Percentiles rank a stretch among this genome's conserved stretches.
Conservation (phyloP, 2,888 invertebrate species). For the Melieria omissa region DNA sequence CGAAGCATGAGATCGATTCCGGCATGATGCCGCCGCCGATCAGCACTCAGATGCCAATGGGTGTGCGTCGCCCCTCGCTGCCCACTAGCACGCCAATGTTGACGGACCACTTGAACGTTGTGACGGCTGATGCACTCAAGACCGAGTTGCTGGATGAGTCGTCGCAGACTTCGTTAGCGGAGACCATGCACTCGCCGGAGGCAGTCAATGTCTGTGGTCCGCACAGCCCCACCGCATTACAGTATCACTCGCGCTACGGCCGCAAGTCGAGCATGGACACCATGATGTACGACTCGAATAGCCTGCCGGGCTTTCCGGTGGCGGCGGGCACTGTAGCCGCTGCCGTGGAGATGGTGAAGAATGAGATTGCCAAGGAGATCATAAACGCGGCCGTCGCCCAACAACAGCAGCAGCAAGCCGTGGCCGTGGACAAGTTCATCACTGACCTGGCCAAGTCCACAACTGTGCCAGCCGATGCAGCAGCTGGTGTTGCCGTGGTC, state of each 20-base stretch:
- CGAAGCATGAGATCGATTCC: conserved; percentile 70
- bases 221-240: conserved; percentile 54
- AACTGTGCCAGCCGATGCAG: conserved; percentile 49
- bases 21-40: conserved; percentile 79
- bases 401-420: conserved; percentile 68
- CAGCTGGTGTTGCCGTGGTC: conserved; percentile 52
- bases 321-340: conserved; percentile 53
- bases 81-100: conserved; percentile 65
- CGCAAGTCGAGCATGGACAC: conserved; percentile 60
- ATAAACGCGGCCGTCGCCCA: conserved; percentile 66
- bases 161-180: conserved; percentile 69
- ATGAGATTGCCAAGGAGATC: conserved; percentile 70
- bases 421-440: conserved; percentile 66
- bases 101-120: conserved; percentile 53
- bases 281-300: conserved; percentile 61
- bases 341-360: conserved; percentile 68
- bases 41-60: conserved; percentile 70
- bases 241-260: conserved; percentile 54
- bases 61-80: conserved; percentile 75
- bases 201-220: conserved; percentile 60
- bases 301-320: conserved; percentile 58
- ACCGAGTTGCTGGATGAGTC: conserved; percentile 79
- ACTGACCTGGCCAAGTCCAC: conserved; percentile 58
- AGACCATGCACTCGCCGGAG: conserved; percentile 59
- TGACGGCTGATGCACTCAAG: conserved; percentile 71